Evolutionary conservation across 1,140 invertebrate species (phyloP).

Genomic region (Drosophila elegans): DNA sequence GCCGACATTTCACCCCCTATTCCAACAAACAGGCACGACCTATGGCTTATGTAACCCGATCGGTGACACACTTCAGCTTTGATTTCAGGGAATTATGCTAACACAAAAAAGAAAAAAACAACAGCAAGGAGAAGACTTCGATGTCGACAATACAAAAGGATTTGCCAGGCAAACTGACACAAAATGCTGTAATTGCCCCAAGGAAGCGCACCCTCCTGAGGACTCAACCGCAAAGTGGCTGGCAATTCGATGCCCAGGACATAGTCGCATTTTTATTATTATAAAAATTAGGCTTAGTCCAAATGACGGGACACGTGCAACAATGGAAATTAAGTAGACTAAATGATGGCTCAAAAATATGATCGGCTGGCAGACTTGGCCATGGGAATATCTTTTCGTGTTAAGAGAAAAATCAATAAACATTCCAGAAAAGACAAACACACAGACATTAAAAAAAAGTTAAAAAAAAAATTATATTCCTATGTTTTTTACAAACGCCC

Average conservation of each 20-base stretch:
- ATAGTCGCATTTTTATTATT: slow-evolving; percentile 73
- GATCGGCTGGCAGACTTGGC: slow-evolving; percentile 17
- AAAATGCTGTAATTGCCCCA: slow-evolving; percentile 80
- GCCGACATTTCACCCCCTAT: slow-evolving; percentile 33
- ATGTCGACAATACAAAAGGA: slow-evolving; percentile 60
- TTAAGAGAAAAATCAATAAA: slow-evolving; percentile 33
- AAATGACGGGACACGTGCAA: slow-evolving; percentile 66
- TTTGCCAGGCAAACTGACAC: slow-evolving; percentile 78
- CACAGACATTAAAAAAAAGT: slow-evolving; percentile 22
- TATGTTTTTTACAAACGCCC: slow-evolving; percentile 43
- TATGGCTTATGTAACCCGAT: slow-evolving; percentile 69
- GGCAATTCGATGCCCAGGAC: slow-evolving; percentile 48
- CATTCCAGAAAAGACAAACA: not conserved
- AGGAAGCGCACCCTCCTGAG: slow-evolving; percentile 12
- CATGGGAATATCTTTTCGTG: slow-evolving; percentile 17
- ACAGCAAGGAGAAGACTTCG: slow-evolving; percentile 1
- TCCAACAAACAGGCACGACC: slow-evolving; percentile 18
- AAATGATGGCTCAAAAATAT: slow-evolving; percentile 33
- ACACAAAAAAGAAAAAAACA: slow-evolving; percentile 38
- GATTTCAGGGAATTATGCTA: slow-evolving; percentile 77
- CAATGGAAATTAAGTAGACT: slow-evolving; percentile 41
- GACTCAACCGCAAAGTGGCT: slow-evolving; percentile 59
- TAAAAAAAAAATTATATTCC: slow-evolving; percentile 24
- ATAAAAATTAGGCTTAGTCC: slow-evolving; percentile 76
- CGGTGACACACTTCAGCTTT: slow-evolving; percentile 78